phyloP scores from a whole-genome alignment of 2,797 vertebrate genomes.

The Acropternis orthonyx region DNA sequence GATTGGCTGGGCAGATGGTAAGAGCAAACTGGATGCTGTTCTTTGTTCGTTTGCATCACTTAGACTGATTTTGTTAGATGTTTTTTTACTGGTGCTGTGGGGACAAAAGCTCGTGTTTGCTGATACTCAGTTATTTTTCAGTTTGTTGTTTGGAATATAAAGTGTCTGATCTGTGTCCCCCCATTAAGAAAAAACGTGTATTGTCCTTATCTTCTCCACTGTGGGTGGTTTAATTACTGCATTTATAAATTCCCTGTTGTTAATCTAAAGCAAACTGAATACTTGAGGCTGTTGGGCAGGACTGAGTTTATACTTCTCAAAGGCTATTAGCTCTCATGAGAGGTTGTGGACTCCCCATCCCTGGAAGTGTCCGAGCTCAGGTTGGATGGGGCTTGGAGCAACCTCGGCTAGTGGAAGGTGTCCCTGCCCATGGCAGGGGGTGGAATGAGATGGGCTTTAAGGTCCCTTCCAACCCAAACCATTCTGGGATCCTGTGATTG shows the following conservation, averaged over 20 bases:
- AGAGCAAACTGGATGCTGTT: constrained; percentile 29
- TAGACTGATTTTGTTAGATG: neutral
- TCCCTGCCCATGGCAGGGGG: neutral
- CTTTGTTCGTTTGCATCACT: neutral
- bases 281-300: neutral
- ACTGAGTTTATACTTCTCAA: neutral
- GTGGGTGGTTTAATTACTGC: neutral
- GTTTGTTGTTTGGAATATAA: neutral
- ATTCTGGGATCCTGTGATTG: neutral
- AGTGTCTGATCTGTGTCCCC: neutral
- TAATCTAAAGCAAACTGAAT: neutral
- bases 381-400: rapidly evolving
- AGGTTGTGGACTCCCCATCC: neutral
- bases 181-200: rapidly evolving
- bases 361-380: neutral
- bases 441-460: neutral
- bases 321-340: neutral
- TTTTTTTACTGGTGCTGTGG: neutral
- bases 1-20: constrained; percentile 98
- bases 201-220: neutral
- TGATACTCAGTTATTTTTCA: rapidly evolving
- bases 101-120: neutral
- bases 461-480: neutral
- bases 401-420: neutral
- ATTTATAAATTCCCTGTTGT: neutral